Base-by-base conservation (phyloP, 2,797 vertebrate genomes). In the Urosaurus nigricauda region DNA sequence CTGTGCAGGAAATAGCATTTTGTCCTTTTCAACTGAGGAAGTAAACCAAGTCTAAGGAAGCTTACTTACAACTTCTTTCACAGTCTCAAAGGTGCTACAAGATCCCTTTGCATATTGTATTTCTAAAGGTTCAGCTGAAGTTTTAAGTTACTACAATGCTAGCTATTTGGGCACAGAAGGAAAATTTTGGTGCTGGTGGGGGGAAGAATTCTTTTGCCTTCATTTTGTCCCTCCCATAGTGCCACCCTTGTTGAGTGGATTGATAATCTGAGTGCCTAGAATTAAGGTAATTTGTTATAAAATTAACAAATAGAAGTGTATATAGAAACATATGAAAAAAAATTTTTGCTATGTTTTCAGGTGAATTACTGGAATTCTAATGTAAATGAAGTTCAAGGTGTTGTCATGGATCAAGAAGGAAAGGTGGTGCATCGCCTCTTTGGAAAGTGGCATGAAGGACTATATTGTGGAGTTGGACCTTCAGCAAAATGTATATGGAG, bases 401-500 rank as follows among this genome's bases (percentile, higher is more conserved):
- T 99, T 86, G 98, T 99, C 92, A 99, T 99, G 97, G 99, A 99
- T 90, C 99, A 99, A 92, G 99, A 99, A 92, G 99, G 99, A 73
- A 99, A 99, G 94, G 98, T 98, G 84, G 98, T 99, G 68, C 98
- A 99, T 95, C 98, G 98, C 84, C 98, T 99, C 9, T 99, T 99
- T 96, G 99, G 99, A 65, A 99, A 99, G 94, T 99, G 99, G 99
- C 99, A 99, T 0, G 99, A 99, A 95, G 98, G 98, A 21, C 97
- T 99, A 89, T 99, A 98, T 90, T 99, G 99, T 63, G 99, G 99
- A 0, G 97, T 99, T 93, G 98, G 98, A 29, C 99, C 98, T 21
- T 99, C 99, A 32, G 99, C 99, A 86, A 99, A 98, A 96, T 99
- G 99, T 91, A 95, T 99, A 96, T 99, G 99, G 99, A 98, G 99